These are phyloP conservation scores for Drosophila ironensis DNA, from an alignment of 1,140 invertebrate species.

Conservation along the genomic window DNA sequence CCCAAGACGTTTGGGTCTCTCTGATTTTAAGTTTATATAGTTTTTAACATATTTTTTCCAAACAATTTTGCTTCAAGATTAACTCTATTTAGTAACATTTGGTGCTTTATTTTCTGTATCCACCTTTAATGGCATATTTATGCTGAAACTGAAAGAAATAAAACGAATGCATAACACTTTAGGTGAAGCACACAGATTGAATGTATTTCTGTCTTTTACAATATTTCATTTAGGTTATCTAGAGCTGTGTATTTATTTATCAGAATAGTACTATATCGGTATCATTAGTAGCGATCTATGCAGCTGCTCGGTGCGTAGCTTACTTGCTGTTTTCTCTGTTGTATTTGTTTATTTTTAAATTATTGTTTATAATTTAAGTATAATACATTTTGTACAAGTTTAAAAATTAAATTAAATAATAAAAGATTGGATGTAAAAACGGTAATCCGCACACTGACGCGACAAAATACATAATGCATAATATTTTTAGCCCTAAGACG, in stretches of 20 bases:
- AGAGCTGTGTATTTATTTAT: conserved; percentile 23
- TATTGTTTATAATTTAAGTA: conserved; percentile 79
- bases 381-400: conserved; percentile 80
- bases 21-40: neutral
- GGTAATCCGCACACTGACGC: conserved; percentile 45
- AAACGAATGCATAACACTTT: conserved; percentile 22
- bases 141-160: conserved; percentile 7
- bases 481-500: conserved; percentile 50
- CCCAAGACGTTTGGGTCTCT: neutral
- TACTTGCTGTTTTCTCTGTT: conserved; percentile 64
- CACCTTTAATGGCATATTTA: neutral
- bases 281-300: conserved; percentile 29
- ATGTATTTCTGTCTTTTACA: conserved; percentile 51
- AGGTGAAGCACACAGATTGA: conserved; percentile 26
- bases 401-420: conserved; percentile 75
- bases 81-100: conserved; percentile 37
- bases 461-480: conserved; percentile 53
- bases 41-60: neutral
- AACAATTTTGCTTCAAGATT: neutral
- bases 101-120: conserved; percentile 18
- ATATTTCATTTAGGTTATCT: conserved; percentile 22
- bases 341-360: conserved; percentile 45
- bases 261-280: conserved; percentile 16
- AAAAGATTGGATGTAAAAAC: conserved; percentile 45
- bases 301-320: conserved; percentile 29